Percentiles rank a stretch among this genome's conserved stretches.
These are phyloP conservation scores for Enteromius afrohamiltoni DNA, from an alignment of 2,797 vertebrate genomes.

Conservation along the genomic window DNA sequence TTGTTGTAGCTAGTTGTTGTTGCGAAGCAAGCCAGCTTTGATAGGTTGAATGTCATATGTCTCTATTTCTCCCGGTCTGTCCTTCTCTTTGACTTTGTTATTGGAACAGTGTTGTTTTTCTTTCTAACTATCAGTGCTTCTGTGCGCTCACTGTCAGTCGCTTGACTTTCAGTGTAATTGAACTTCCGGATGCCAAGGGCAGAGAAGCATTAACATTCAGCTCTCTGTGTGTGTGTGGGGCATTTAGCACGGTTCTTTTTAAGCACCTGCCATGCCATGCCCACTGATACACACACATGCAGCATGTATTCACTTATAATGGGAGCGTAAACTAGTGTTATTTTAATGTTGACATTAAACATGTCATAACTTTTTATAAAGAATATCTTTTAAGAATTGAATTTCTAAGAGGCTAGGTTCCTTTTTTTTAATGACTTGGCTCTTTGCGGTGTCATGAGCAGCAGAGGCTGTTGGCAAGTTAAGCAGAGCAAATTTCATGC, in stretches of 20 bases:
- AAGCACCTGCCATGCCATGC: background rate
- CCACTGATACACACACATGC: background rate
- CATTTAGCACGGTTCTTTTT: background rate
- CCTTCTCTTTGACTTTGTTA: constrained; percentile 46
- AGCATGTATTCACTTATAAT: background rate
- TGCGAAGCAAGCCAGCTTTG: background rate
- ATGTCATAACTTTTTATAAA: no score
- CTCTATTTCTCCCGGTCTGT: background rate
- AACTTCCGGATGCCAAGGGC: constrained; percentile 50
- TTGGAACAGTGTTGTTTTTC: constrained; percentile 33
- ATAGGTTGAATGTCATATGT: constrained; percentile 34
- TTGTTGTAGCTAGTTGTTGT: background rate
- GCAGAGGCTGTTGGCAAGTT: background rate
- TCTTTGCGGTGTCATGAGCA: background rate
- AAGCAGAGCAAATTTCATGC: background rate
- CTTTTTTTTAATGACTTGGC: background rate
- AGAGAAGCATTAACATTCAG: constrained; percentile 26
- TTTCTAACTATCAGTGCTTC: constrained; percentile 28
- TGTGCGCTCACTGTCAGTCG: background rate
- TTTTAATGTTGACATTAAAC: background rate
- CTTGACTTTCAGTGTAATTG: constrained; percentile 50
- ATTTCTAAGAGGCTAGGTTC: background rate
- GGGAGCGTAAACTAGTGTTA: background rate
- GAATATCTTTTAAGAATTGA: no score
- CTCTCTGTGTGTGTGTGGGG: background rate